Base-by-base conservation (phyloP, 2,797 vertebrate species). In the Saxicola maurus region DNA sequence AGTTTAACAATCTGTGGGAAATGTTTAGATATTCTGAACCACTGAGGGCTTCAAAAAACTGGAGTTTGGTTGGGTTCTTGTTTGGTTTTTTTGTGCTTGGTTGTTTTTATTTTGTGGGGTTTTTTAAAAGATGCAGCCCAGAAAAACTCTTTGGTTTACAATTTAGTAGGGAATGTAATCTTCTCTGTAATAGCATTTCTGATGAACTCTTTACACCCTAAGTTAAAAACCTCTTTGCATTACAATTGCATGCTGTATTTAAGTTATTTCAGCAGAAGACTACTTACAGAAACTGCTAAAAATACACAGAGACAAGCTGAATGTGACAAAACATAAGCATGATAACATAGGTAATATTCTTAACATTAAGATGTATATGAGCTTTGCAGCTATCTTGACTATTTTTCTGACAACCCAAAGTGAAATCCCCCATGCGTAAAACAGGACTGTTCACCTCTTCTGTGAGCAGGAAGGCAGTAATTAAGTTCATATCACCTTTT, bases 201-300 rank as follows among this genome's bases (percentile, higher is more conserved):
- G 45, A 75, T 56, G 76, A 92, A 77, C 17, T 57, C 82, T 73
- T 84, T 57, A 61, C 7, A 64, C 7, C 2, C 42, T 61, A 9
- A 33, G 48, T 40, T 67, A 74, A 71, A 83, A 67, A 62, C 2
- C 18, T n/a, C 24, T 56, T 13, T 17, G 25, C 57, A 79, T 82
- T 76, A 48, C 31, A 57, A 40, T 61, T 78, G 37, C 35, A 80
- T 38, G 27, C 52, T 66, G 20, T 27, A 6, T 24, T 89, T 2
- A 74, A 80, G 10, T 59, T 76, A 51, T 55, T 89, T 81, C 52
- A 89, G 38, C 33, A 85, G 25, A 79, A 66, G 42, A 46, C 27
- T 89, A 33, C 18, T 71, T 83, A 51, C 13, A 62, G 43, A n/a
- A 19, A 51, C 16, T 60, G 19, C 30, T 76, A 53, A 88, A 84